Conservation (phyloP, 2,797 vertebrate species). For the Enteromius viviparus region DNA sequence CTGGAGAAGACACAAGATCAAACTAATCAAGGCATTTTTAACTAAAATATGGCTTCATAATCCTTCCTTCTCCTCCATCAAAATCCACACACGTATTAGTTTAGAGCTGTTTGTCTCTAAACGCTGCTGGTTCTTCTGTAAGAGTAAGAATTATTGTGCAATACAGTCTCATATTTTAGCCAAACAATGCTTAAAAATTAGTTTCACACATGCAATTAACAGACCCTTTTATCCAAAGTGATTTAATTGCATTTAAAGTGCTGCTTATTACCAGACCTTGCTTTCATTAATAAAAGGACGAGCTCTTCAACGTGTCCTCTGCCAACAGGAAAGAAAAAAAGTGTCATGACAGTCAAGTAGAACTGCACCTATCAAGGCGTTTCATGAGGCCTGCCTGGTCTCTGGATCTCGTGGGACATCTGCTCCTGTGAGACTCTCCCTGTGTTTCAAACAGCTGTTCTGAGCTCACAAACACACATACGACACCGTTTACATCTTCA, state of each 20-base stretch:
- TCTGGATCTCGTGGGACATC: slow-evolving; percentile 29
- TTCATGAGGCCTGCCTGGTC: background rate
- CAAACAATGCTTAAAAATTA: background rate
- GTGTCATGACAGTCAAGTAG: background rate
- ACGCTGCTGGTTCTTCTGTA: too few species aligned
- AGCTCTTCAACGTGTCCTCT: background rate
- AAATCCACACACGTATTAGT: too few species aligned
- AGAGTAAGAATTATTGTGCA: too few species aligned
- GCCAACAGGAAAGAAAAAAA: background rate
- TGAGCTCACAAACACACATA: background rate
- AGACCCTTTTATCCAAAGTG: too few species aligned
- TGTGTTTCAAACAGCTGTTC: slow-evolving; percentile 5
- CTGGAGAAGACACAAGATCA: too few species aligned
- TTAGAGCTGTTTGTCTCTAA: too few species aligned
- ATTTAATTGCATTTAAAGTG: background rate
- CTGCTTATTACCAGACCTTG: background rate
- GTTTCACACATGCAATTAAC: background rate
- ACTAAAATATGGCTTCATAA: too few species aligned
- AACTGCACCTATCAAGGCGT: background rate
- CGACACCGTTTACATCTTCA: slow-evolving; percentile 11
- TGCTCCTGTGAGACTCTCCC: slow-evolving; percentile 14
- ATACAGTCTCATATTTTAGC: too few species aligned
- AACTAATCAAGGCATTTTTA: too few species aligned
- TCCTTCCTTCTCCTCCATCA: too few species aligned
- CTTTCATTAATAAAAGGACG: background rate